Evolutionary conservation across 2,113 vertebrate genomes (phyloP), one percentile per base, ranked within the genome.

Genomic region (Hippoglossus stenolepis): DNA sequence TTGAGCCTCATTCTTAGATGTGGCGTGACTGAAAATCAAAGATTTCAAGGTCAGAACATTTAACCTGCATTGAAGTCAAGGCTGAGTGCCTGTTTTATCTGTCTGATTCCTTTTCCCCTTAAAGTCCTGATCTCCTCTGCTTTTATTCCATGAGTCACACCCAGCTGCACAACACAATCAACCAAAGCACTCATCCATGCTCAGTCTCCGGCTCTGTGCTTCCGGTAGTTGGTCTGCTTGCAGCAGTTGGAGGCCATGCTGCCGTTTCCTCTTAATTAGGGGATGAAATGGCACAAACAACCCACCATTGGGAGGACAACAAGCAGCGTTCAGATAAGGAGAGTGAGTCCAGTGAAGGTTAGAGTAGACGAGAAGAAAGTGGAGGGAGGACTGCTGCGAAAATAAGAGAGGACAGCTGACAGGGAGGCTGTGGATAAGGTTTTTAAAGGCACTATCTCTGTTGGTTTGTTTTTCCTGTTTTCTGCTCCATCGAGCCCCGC

Each of bases 381-480:
- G 35, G 72, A 56, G 21, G 47, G 59, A 80, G 45, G 68, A 75
- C 57, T 31, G 49, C 18, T 13, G 45, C 9, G 26, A 56, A 49
- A 31, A 40, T 49, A 59, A 28, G 40, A 64, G 58, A 78, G 56
- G 20, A 75, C 70, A 73, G 65, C 49, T 77, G 65, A 77, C 17
- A 35, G 57, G 57, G 57, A 26, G 26, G 51, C 21, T n/a, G 20
- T 26, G 70, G 61, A 75, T 53, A 24, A 47, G 40, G 67, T 65
- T 67, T 77, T 74, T n/a, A 66, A 45, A 71, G 23, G 26, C 65
- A 38, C 64, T 58, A 43, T 51, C 71, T 77, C 57, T 65, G 54
- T 75, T 71, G 58, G 64, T 83, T 76, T 83, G 76, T 73, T 90
- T 89, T 88, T 88, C 82, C 80, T 58, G 88, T 91, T 91, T 91